Evolutionary conservation across 2,888 invertebrate species (phyloP).

Genomic region (Dendrolimus pini): DNA sequence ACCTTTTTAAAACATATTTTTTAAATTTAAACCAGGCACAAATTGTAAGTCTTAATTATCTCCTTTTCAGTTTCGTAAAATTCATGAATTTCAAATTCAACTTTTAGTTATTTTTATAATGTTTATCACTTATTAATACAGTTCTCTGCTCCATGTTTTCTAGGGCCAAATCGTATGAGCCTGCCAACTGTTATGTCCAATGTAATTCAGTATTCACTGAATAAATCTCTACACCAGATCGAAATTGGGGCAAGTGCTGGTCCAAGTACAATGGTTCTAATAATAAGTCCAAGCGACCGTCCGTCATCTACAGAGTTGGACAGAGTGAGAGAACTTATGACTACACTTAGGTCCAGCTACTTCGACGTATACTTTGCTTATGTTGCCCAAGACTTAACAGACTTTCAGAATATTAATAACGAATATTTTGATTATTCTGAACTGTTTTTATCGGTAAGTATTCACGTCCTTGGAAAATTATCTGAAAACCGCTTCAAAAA

Average conservation of each 20-base stretch:
- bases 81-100: no score
- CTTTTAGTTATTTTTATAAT: no score
- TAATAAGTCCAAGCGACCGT: conserved; percentile 67
- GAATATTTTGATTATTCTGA: conserved; percentile 69
- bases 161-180: conserved; percentile 74
- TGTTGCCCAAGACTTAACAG: conserved; percentile 52
- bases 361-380: conserved; percentile 76
- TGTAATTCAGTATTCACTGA: conserved; percentile 59
- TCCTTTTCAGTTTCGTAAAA: no score
- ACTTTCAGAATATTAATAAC: conserved; percentile 63
- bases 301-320: conserved; percentile 60
- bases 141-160: conserved; percentile 12
- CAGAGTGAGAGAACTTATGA: conserved; percentile 52
- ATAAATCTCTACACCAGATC: conserved; percentile 55
- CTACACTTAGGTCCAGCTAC: conserved; percentile 54
- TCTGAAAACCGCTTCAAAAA: background rate
- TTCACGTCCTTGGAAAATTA: no score
- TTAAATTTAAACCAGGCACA: no score
- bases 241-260: conserved; percentile 43
- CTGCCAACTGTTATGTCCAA: conserved; percentile 66
- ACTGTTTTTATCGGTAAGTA: conserved; percentile 52
- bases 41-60: no score
- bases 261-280: conserved; percentile 65
- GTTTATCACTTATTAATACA: no score
- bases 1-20: no score